Evolutionary conservation across 2,888 invertebrate genomes (phyloP), one percentile per base, ranked within the genome.

Genomic region (Diogma glabrata): DNA sequence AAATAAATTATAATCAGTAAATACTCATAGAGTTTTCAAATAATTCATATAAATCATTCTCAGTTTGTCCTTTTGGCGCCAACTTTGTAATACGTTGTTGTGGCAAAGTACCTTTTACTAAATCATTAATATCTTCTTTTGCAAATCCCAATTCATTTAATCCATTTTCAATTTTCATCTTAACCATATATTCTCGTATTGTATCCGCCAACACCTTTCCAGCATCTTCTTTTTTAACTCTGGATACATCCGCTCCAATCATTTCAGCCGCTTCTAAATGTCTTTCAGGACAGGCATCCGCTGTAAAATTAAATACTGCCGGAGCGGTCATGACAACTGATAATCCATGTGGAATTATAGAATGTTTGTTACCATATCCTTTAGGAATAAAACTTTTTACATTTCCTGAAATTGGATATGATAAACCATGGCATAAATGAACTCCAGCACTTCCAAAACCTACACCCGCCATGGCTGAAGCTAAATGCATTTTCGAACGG

Each of bases 361-460:
- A 79, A 60, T 86, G 80, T 57, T 77, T 75, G 4, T 72, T 66
- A n/a, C 77, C 75, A 63, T 88, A 88, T 52, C 79, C 84, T 14
- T 75, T 64, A 0, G 89, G 86, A 30, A 73, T 74, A 63, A 81
- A 88, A 10, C 64, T 67, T 59, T 79, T 81, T 4, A 86, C 88
- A 61, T 84, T 79, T 36, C 90, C 91, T 36, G 92, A 86, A 55
- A 94, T 91, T 2, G 93, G 85, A 65, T 94, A 94, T 0, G 90
- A 89, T 56, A 94, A 76, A 0, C 90, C 93, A 65, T 94, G 94
- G 59, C 87, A 92, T 17, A 95, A 75, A 67, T 95, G 94, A 1
- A 91, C 90, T 5, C 94, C 94, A 3, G 93, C 92, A 67, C 92
- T 95, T 51, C 93, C 94, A 65, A 94, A 93, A 19, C 94, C 94